Conservation (phyloP, 2,888 invertebrate genomes). For the Drosophila imparisetae region DNA sequence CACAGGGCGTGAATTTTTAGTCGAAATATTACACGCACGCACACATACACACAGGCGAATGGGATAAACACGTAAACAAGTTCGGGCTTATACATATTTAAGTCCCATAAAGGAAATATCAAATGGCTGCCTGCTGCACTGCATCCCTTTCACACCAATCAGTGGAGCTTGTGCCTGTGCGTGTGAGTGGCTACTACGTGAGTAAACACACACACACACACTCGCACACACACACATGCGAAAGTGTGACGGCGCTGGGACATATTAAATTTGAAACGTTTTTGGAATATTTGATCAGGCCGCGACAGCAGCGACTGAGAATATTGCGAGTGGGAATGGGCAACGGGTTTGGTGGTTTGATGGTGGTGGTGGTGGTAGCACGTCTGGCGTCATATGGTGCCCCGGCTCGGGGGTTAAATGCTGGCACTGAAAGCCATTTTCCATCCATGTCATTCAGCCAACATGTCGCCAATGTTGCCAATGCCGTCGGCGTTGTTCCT, state of each 20-base stretch:
- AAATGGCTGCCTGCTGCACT: slow-evolving; percentile 54
- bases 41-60: slow-evolving; percentile 12
- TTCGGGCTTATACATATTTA: slow-evolving; percentile 77
- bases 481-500: slow-evolving; percentile 31
- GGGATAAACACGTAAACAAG: slow-evolving; percentile 58
- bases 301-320: slow-evolving; percentile 30
- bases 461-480: slow-evolving; percentile 30
- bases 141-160: slow-evolving; percentile 50
- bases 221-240: not conserved
- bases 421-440: slow-evolving; percentile 41
- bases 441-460: slow-evolving; percentile 10
- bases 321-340: slow-evolving; percentile 30
- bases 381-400: slow-evolving; percentile 48
- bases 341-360: slow-evolving; percentile 5
- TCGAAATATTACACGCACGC: slow-evolving; percentile 55
- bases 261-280: slow-evolving; percentile 82
- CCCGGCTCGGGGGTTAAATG: slow-evolving; percentile 35
- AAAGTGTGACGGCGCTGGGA: slow-evolving; percentile 45
- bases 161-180: slow-evolving; percentile 20
- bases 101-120: slow-evolving; percentile 76
- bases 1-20: slow-evolving; percentile 71
- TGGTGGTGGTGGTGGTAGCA: slow-evolving; percentile 37
- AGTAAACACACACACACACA: slow-evolving; percentile 7
- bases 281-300: slow-evolving; percentile 81
- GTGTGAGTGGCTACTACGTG: slow-evolving; percentile 30